Base-by-base conservation (phyloP, 2,888 invertebrate genomes). In the Pseudococcus longispinus region DNA sequence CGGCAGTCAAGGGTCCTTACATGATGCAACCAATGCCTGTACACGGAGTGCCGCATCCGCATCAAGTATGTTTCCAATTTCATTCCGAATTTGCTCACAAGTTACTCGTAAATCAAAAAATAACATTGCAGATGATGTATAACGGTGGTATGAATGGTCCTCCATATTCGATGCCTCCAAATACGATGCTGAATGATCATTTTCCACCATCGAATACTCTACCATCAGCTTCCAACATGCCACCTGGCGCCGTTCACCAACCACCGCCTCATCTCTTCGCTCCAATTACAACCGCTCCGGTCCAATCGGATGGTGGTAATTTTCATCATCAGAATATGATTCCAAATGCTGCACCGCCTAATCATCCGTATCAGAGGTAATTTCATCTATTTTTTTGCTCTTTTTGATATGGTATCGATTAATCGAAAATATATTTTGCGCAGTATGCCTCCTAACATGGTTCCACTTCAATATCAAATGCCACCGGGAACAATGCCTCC, bases 131-230 rank as follows among this genome's bases (percentile, higher is more conserved):
- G 70, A 85, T 85, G 85, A 85, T 85, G 85, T 85, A 77, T 42
- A 70, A 85, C 42, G 70, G 85, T 29, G 85, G 85, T 85, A 74
- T 85, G 70, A 85, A 85, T 42, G 85, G 85, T 18, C 74, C 77
- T 42, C 26, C 84, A 1, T 85, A 85, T 46, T 42, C 37, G 20
- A 37, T 85, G 65, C 84, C 32, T 60, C 85, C 85, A 23, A n/a
- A 23, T 11, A 9, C 37, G 11, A 85, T 70, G 44, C 20, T 85
- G 29, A 85, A 85, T 46, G 85, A 85, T 11, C 74, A 85, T 26
- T 74, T 20, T 37, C 77, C 77, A 8, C 77, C 77, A 11, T 29
- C 70, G 29, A 70, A 70, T 70, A 42, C 32, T 37, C 26, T 80
- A 20, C 37, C n/a, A 0, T 1, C 37, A 9, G 46, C 26, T 85